A percentile compares a stretch with the other conserved stretches of the same genome.
Conservation (phyloP, 2,113 vertebrate species). For the Oryzias melastigma region DNA sequence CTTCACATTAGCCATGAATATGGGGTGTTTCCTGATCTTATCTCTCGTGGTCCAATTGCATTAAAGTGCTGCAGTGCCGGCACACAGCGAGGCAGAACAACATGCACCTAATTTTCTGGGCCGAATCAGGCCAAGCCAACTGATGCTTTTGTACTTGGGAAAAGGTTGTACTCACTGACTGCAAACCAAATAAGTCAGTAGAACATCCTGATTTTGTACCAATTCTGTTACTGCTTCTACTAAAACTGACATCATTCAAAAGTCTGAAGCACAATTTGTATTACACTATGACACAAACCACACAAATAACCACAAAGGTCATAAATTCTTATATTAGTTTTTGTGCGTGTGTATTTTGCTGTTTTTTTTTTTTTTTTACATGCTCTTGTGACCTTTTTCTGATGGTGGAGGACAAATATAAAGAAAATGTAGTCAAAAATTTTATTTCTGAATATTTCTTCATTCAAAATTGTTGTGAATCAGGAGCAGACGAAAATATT, state of each 20-base stretch:
- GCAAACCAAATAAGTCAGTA: slow-evolving; percentile 35
- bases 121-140: slow-evolving; percentile 23
- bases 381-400: too few species aligned
- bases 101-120: slow-evolving; percentile 41
- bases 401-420: too few species aligned
- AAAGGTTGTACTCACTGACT: slow-evolving; percentile 47
- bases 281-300: slow-evolving; percentile 7
- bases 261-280: slow-evolving; percentile 5
- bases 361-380: too few species aligned
- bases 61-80: slow-evolving; percentile 35
- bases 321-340: neutral
- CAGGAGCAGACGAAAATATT: too few species aligned
- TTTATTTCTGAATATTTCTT: too few species aligned
- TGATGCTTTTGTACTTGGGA: slow-evolving; percentile 29
- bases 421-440: too few species aligned
- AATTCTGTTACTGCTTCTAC: neutral
- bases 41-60: slow-evolving; percentile 48
- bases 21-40: slow-evolving; percentile 61
- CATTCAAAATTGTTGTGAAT: too few species aligned
- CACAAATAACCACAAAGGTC: slow-evolving; percentile 14
- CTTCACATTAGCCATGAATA: slow-evolving; percentile 35
- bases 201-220: slow-evolving; percentile 3
- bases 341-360: too few species aligned
- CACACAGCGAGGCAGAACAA: slow-evolving; percentile 48
- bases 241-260: slow-evolving; percentile 33